Conservation (phyloP, 2,888 invertebrate genomes). For the Ganaspis brasiliensis region DNA sequence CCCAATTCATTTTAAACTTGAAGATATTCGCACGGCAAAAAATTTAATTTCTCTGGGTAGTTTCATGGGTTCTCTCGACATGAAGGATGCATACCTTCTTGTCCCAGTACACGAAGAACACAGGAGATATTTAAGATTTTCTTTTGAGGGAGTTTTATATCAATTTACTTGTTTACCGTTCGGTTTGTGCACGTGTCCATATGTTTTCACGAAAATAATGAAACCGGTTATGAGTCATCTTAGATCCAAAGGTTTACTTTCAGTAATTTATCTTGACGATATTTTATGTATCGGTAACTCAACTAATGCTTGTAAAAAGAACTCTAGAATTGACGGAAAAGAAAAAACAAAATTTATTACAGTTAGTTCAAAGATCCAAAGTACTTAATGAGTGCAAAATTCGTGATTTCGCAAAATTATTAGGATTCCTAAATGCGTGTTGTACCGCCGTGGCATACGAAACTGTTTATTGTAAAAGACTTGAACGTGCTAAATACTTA, state of each 20-base stretch:
- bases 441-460: slow-evolving; percentile 52
- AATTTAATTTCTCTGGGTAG: background rate
- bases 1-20: background rate
- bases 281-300: background rate
- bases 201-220: background rate
- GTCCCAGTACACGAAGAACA: background rate
- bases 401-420: slow-evolving; percentile 47
- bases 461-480: slow-evolving; percentile 42
- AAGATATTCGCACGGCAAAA: background rate
- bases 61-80: background rate
- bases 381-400: too few relatives aligned
- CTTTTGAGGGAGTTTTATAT: background rate
- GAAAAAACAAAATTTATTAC: background rate
- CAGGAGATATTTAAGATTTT: background rate
- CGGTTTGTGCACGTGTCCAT: background rate
- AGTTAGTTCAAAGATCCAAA: too few relatives aligned
- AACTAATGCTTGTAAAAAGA: background rate
- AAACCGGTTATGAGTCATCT: background rate
- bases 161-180: background rate
- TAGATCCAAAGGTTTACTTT: background rate
- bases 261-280: background rate
- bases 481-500: slow-evolving; percentile 48
- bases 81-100: background rate
- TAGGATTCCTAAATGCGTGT: slow-evolving; percentile 83
- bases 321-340: too few relatives aligned